Conservation (phyloP, 2,797 vertebrate genomes). For the Eleutherodactylus coqui region DNA sequence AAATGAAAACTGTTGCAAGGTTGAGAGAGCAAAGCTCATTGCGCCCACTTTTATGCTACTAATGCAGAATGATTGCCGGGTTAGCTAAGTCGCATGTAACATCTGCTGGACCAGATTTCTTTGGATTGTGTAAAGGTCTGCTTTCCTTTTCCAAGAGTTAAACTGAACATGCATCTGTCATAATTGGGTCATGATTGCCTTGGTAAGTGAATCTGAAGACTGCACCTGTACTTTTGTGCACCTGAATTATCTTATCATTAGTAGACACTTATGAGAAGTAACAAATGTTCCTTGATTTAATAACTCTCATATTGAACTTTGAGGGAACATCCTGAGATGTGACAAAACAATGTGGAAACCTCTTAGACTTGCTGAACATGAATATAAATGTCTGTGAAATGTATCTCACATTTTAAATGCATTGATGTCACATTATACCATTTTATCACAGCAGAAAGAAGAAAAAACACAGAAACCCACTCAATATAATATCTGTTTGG, state of each 20-base stretch:
- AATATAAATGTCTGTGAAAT: neutral
- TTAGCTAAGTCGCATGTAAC: constrained; percentile 50
- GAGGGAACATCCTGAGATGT: neutral
- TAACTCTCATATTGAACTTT: constrained; percentile 9
- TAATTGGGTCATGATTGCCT: constrained; percentile 56
- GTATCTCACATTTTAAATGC: neutral
- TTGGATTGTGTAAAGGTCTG: constrained; percentile 46
- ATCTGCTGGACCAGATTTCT: constrained; percentile 59
- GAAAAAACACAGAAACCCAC: no score
- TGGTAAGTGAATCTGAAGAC: constrained; percentile 31
- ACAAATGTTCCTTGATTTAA: constrained; percentile 22
- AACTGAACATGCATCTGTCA: constrained; percentile 22
- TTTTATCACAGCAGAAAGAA: no score
- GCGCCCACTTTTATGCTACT: constrained; percentile 25
- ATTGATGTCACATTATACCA: neutral
- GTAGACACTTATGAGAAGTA: neutral
- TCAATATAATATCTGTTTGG: no score
- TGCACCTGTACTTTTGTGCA: constrained; percentile 12
- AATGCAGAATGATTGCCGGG: constrained; percentile 45
- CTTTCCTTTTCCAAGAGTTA: constrained; percentile 33
- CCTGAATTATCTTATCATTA: constrained; percentile 29
- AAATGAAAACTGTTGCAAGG: constrained; percentile 45
- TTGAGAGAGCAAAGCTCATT: constrained; percentile 45
- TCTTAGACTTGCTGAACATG: neutral
- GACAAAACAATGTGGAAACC: neutral